phyloP scores from a whole-genome alignment of 1,140 invertebrate species.

The Bemisia tabaci region DNA sequence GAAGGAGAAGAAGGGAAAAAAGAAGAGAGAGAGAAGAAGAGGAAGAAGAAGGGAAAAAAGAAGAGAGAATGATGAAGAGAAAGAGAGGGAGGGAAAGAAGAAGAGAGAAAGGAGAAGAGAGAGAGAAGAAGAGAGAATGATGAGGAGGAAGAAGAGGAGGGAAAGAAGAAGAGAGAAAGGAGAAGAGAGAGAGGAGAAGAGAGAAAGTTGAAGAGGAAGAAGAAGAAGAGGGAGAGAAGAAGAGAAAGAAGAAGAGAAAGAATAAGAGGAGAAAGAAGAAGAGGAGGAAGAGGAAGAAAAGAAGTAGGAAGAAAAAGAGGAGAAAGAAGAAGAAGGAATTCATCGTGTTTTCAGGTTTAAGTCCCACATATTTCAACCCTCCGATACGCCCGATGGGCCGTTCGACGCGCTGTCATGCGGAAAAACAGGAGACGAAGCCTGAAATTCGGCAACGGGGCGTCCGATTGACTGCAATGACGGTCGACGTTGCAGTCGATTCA shows the following conservation, averaged over 20 bases:
- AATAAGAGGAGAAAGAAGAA: background rate
- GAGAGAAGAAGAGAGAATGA: background rate
- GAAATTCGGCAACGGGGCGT: too few species aligned
- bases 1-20: background rate
- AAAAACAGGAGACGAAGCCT: too few species aligned
- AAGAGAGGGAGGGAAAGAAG: background rate
- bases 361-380: too few species aligned
- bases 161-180: background rate
- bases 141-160: background rate
- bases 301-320: too few species aligned
- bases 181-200: background rate
- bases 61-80: background rate
- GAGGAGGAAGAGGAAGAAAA: background rate
- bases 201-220: background rate
- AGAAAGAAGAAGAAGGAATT: too few species aligned
- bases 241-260: background rate
- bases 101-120: background rate
- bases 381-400: too few species aligned
- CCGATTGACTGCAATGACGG: too few species aligned
- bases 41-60: background rate
- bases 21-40: background rate
- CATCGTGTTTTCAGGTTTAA: too few species aligned
- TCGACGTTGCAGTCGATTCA: too few species aligned
- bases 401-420: too few species aligned
- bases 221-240: background rate